Evolutionary conservation across 2,888 invertebrate species (phyloP), one percentile per base, ranked within the genome.

Genomic region (Rhopalosiphum nymphaeae): DNA sequence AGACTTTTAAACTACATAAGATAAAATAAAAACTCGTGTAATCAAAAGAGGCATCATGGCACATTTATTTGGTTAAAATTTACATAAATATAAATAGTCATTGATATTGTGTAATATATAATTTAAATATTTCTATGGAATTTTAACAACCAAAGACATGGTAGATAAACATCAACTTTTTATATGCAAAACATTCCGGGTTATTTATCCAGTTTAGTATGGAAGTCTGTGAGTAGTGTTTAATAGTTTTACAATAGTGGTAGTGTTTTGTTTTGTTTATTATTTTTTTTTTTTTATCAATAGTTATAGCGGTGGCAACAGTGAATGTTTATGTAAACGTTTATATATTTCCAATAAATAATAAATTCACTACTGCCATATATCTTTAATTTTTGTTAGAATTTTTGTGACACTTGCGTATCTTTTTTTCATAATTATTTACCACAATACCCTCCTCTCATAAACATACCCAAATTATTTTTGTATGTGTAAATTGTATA

Each of bases 331-430:
- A 42, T 57, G 26, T 44, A n/a, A 61, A 67, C 25, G n/a, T 61
- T 29, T 53, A 84, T 53, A 21, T 84, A 56, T 84, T 36, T 84
- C 89, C 89, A 61, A 29, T 89, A 46, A 89, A 89, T 36, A 61
- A 44, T 89, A 44, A 57, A 89, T 44, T 89, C 9, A n/a, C n/a
- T 57, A 46, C 10, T 21, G 89, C 46, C 89, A 25, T 49, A 61
- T 89, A 89, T 89, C n/a, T 61, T 89, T 89, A 89, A 25, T 89
- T 57, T 89, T 61, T n/a, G 89, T 89, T 89, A 89, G 61, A 44
- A 78, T 89, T 61, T 44, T 89, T 57, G 61, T 89, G 89, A 57
- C 61, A 89, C 61, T 61, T 89, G 44, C 21, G 61, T 89, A 25
- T 57, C 42, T 44, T 49, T 56, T 42, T 89, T 89, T 89, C 56